These are phyloP conservation scores for Pangasius macronema DNA, from an alignment of 2,797 vertebrate genomes.

Conservation along the genomic window DNA sequence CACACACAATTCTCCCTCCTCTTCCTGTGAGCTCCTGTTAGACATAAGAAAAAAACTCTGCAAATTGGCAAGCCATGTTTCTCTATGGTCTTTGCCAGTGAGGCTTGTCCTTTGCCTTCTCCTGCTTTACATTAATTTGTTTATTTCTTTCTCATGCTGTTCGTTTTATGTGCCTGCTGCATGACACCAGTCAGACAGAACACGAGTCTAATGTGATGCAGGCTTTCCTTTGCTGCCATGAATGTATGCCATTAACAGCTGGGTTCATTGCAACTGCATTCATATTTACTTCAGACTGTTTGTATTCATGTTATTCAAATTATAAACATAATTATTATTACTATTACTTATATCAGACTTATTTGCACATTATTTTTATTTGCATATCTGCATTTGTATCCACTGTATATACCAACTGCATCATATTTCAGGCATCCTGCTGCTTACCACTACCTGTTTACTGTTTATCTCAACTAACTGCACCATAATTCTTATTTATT, in stretches of 20 bases:
- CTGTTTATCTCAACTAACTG: too few relatives aligned
- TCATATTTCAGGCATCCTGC: too few relatives aligned
- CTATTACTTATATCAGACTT: too few relatives aligned
- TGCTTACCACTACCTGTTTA: too few relatives aligned
- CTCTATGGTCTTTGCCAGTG: constrained; percentile 42
- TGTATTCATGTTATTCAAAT: not conserved
- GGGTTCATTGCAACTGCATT: not conserved
- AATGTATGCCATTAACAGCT: constrained; percentile 47
- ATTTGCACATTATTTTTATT: too few relatives aligned
- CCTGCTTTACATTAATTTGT: constrained; percentile 57
- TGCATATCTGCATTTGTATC: too few relatives aligned
- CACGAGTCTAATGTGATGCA: constrained; percentile 63
- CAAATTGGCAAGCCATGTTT: constrained; percentile 65
- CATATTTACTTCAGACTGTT: not conserved
- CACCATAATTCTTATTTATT: too few relatives aligned
- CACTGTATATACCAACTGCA: too few relatives aligned
- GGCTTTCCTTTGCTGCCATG: constrained; percentile 65
- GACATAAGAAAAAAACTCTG: constrained; percentile 75
- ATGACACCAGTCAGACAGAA: constrained; percentile 50
- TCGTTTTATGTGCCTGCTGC: constrained; percentile 50
- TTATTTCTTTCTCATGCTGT: constrained; percentile 63
- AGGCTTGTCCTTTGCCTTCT: constrained; percentile 55
- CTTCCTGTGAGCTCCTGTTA: constrained; percentile 61
- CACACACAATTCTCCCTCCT: constrained; percentile 10
- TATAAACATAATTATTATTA: not conserved